phyloP scores from a whole-genome alignment of 2,888 invertebrate species.

The Caenorhabditis wallacei region DNA sequence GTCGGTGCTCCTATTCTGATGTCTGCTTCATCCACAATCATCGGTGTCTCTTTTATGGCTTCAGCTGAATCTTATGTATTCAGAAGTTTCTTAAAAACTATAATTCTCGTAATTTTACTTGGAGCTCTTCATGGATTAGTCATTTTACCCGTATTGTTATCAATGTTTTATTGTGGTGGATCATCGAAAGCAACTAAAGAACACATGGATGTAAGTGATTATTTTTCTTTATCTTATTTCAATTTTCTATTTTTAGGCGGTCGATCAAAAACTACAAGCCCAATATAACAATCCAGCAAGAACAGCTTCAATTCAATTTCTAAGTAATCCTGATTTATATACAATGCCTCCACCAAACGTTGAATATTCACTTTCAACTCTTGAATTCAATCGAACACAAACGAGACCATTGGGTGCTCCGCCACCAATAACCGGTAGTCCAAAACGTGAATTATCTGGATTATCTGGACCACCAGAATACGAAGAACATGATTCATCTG shows the following conservation, averaged over 20 bases:
- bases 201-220: slow-evolving; percentile 51
- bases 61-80: slow-evolving; percentile 91
- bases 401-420: slow-evolving; percentile 50
- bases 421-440: slow-evolving; percentile 27
- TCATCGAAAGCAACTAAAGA: slow-evolving; percentile 49
- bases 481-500: slow-evolving; percentile 60
- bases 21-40: slow-evolving; percentile 92
- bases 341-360: slow-evolving; percentile 54
- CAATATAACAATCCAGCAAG: slow-evolving; percentile 69
- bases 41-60: slow-evolving; percentile 92
- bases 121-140: slow-evolving; percentile 95
- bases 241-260: slow-evolving; percentile 31
- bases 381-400: slow-evolving; percentile 59
- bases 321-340: slow-evolving; percentile 65
- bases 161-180: slow-evolving; percentile 80
- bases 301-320: slow-evolving; percentile 68
- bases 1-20: slow-evolving; percentile 94
- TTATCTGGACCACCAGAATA: slow-evolving; percentile 64
- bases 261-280: slow-evolving; percentile 70
- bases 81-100: slow-evolving; percentile 87
- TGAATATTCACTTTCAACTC: slow-evolving; percentile 61
- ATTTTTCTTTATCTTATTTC: neutral
- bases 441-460: slow-evolving; percentile 59
- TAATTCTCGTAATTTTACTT: slow-evolving; percentile 94
- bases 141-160: slow-evolving; percentile 88